A percentile compares a stretch with the other conserved stretches of the same genome.
Evolutionary conservation across 2,888 invertebrate species (phyloP).

Genomic region (Hirtodrosophila cameraria): DNA sequence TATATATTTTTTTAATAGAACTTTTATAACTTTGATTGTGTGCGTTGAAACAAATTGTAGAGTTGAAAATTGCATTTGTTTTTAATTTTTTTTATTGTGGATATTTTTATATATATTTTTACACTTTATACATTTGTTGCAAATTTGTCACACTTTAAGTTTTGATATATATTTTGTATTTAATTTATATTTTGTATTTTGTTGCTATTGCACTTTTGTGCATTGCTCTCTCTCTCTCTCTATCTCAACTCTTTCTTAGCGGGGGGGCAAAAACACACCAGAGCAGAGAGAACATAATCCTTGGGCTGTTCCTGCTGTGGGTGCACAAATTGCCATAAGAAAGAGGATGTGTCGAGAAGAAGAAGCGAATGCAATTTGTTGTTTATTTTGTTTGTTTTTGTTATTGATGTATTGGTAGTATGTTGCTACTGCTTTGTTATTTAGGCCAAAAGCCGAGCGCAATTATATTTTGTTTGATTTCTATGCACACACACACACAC

Average conservation of each 20-base stretch:
- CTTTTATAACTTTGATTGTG: constrained; percentile 30
- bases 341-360: constrained; percentile 14
- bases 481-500: constrained; percentile 24
- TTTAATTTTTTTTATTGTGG: constrained; percentile 23
- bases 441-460: constrained; percentile 43
- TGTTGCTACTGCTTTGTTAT: constrained; percentile 29
- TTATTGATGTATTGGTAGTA: constrained; percentile 2
- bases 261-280: constrained; percentile 56
- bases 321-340: constrained; percentile 35
- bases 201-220: constrained; percentile 27
- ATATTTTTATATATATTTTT: constrained; percentile 3
- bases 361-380: constrained; percentile 53
- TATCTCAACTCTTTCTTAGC: too few species aligned
- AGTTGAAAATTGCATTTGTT: constrained; percentile 11
- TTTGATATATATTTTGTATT: too few species aligned
- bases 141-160: neutral
- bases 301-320: constrained; percentile 82
- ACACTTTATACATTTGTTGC: constrained; percentile 1
- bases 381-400: constrained; percentile 26
- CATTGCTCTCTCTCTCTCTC: constrained; percentile 30
- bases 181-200: neutral
- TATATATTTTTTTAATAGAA: constrained; percentile 40
- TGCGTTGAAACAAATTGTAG: constrained; percentile 35
- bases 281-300: constrained; percentile 83
- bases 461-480: constrained; percentile 34